Evolutionary conservation across 2,113 vertebrate genomes (phyloP), one percentile per base, ranked within the genome.

Genomic region (Actenoides hombroni): DNA sequence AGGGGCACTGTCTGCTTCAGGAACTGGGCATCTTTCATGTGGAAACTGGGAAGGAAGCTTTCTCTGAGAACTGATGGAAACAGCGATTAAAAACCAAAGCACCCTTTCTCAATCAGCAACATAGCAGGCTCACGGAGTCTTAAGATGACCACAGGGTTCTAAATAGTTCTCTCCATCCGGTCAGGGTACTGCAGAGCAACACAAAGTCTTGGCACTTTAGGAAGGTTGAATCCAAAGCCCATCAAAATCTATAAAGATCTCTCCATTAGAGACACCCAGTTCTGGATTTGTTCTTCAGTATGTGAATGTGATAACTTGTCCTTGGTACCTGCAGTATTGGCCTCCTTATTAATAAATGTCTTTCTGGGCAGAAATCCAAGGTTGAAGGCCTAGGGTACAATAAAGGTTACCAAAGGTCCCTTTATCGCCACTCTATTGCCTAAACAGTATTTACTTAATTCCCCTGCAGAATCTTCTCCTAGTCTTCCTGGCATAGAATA

Each of bases 61-160:
- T 24, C 56, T 59, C 23, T 0, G 3, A 10, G 25, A 3, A 3
- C 21, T 11, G 74, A 2, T 13, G 60, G 60, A 3, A 65, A 26
- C 25, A 53, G 51, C 14, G 26, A 28, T 28, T 28, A 53, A 53
- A 53, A 53, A 53, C 5, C n/a, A 31, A 46, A 28, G 10, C 9
- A 2, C 21, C 51, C 9, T 42, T 60, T 59, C 21, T 31, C 2
- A 21, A 16, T 6, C 28, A 25, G 35, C 23, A 39, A 0, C 16
- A 21, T 5, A 10, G 54, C n/a, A 4, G 48, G 67, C 49, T 5
- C 0, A 0, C 0, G 2, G 1, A 3, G 33, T 5, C 29, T 13
- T 9, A 0, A 8, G 24, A 19, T 14, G 49, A 5, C 13, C 17
- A 1, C 0, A 0, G 37, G 11, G 25, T 15, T 78, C 49, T 1